Evolutionary conservation across 1,140 invertebrate genomes (phyloP).

Genomic region (Agrilus planipennis): DNA sequence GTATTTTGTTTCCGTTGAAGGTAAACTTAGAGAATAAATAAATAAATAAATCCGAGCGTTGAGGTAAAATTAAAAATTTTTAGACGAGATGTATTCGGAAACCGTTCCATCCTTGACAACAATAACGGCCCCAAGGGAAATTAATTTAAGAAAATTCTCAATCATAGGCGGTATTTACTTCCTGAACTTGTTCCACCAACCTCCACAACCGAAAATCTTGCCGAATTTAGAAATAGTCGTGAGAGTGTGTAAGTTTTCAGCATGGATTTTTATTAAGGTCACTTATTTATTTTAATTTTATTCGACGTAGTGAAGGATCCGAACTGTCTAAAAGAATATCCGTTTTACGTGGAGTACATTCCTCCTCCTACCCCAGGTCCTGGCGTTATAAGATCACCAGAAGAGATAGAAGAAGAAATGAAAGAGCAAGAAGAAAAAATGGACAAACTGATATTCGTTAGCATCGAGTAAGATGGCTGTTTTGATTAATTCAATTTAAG

Average conservation of each 20-base stretch:
- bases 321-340: conserved; percentile 48
- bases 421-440: conserved; percentile 59
- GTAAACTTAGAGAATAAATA: conserved; percentile 7
- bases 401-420: conserved; percentile 69
- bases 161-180: conserved; percentile 54
- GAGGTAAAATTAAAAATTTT: conserved; percentile 6
- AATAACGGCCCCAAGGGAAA: conserved; percentile 35
- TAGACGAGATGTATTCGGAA: conserved; percentile 31
- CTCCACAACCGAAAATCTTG: conserved; percentile 53
- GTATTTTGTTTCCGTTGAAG: conserved; percentile 16
- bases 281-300: neutral
- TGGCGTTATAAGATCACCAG: conserved; percentile 55
- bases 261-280: neutral
- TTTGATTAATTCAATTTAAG: conserved; percentile 5
- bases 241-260: neutral
- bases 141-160: conserved; percentile 53
- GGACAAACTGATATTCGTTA: conserved; percentile 56
- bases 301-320: conserved; percentile 49
- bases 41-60: neutral
- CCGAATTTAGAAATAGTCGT: conserved; percentile 33
- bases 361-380: conserved; percentile 38
- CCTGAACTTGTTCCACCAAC: conserved; percentile 51
- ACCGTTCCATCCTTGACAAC: conserved; percentile 24
- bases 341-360: conserved; percentile 55
- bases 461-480: conserved; percentile 47